Evolutionary conservation across 2,113 vertebrate species (phyloP), one percentile per base, ranked within the genome.

Genomic region (Grammomys surdaster): DNA sequence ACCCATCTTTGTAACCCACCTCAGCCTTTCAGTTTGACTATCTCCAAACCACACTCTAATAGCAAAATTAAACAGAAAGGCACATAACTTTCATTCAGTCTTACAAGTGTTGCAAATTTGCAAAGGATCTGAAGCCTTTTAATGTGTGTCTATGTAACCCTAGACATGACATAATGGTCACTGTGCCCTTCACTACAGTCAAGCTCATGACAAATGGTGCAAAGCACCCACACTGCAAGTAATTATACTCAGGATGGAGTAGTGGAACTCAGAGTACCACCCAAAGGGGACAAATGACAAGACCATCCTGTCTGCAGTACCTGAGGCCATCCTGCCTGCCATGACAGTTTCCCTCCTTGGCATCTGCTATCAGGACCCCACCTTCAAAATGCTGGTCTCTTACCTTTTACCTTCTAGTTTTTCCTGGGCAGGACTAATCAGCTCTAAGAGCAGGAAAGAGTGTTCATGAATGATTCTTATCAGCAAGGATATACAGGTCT

Each of bases 111-210:
- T 9, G 31, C 33, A 17, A 10, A 17, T 24, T 22, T 43, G 20
- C n/a, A 43, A 84, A 73, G 36, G 26, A 89, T 43, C 36, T 22
- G 31, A 2, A 10, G 48, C 48, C 58, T 72, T 76, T 69, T n/a
- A 2, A 2, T 0, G 0, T 24, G 7, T 7, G 46, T 13, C 76
- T 31, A 6, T 2, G 11, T 7, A 7, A 40, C 43, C 8, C 13
- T 43, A 78, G 43, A 81, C 20, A 24, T 7, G n/a, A 40, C 40
- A 40, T 4, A 8, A n/a, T 70, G 43, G 58, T 78, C 67, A 40
- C 86, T 91, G 48, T 5, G 33, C 14, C 67, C 58, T 92, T 89
- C 3, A 17, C 43, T 6, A 56, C 16, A 40, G 46, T 70, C 69
- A 60, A 43, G 14, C 22, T 22, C 54, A 91, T 0, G 31, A 40